Base-by-base conservation (phyloP, 2,888 invertebrate species). In the Drosophila pullipes region DNA sequence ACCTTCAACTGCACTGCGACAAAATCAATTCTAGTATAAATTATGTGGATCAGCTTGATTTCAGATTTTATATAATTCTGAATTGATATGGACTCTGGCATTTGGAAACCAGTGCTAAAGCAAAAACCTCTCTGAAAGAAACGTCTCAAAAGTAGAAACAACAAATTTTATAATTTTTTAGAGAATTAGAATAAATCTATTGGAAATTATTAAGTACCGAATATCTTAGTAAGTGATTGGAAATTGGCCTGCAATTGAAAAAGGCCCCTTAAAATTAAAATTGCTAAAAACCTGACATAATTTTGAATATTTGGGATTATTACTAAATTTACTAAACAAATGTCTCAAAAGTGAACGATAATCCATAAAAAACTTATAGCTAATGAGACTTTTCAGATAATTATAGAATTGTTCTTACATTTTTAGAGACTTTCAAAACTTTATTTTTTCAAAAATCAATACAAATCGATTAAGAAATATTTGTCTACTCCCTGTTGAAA, bases 1-100 rank as follows among this genome's bases (percentile, higher is more conserved):
- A 66, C 71, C 75, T 59, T 65, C 71, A 65, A 68, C 72, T 60
- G 62, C 78, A 69, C 68, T 60, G 30, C 1, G 33, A 1, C 0
- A 44, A 31, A 37, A 25, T 2, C 25, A 47, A 47, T 16, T 2
- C 47, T 2, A 4, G 41, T 5, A 22, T 13, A 47, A 2, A 4
- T 7, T 16, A 22, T 4, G 25, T 47, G 16, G 16, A 25, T 9
- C 9, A 16, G 2, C 9, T 25, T 18, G 18, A 39, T 16, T 47
- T 35, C 13, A 5, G 5, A 5, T 25, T 9, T 47, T 9, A 35
- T 35, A 35, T 2, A 35, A 35, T 35, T 5, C 5, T 2, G 13
- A 5, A 35, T 13, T 35, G 4, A 35, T 13, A 13, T 35, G 13
- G 35, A 35, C 2, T 35, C 22, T 1, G 13, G 2, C 13, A 7